Conservation (phyloP, 1,140 invertebrate genomes). For the Hirudo medicinalis region DNA sequence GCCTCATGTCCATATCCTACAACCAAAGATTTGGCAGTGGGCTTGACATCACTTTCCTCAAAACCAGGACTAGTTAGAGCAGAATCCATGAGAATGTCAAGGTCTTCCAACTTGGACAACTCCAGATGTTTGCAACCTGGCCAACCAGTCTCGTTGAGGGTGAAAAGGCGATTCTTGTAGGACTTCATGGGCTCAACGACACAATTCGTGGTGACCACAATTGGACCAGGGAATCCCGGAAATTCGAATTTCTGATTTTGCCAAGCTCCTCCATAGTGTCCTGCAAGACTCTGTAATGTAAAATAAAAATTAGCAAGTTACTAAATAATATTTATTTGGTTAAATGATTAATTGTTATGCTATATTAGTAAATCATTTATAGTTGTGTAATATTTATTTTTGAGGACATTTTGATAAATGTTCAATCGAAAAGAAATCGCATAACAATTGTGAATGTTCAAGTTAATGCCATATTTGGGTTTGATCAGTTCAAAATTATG, state of each 20-base stretch:
- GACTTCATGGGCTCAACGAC: slow-evolving; percentile 27
- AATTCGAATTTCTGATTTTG: slow-evolving; percentile 28
- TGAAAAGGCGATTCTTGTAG: slow-evolving; percentile 27
- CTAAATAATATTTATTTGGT: neutral
- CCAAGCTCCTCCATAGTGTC: slow-evolving; percentile 29
- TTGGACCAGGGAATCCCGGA: slow-evolving; percentile 27
- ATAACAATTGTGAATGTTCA: too few relatives aligned
- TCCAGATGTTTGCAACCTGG: slow-evolving; percentile 26
- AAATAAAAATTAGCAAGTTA: neutral
- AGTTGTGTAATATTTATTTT: too few relatives aligned
- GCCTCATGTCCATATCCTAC: slow-evolving; percentile 28
- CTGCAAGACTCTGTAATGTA: slow-evolving; percentile 24
- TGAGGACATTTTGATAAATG: too few relatives aligned
- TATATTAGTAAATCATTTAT: too few relatives aligned
- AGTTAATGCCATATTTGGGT: too few relatives aligned
- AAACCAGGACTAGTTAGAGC: slow-evolving; percentile 23
- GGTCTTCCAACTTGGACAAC: slow-evolving; percentile 15
- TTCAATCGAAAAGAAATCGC: too few relatives aligned
- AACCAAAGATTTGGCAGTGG: slow-evolving; percentile 16
- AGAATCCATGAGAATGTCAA: slow-evolving; percentile 22
- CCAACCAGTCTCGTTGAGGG: slow-evolving; percentile 26
- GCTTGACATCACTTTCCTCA: slow-evolving; percentile 13
- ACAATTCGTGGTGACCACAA: slow-evolving; percentile 29
- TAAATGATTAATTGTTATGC: too few relatives aligned
- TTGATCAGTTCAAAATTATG: too few relatives aligned